A percentile compares a stretch with the other conserved stretches of the same genome.
These are phyloP conservation scores for Trissolcus japonicus DNA, from an alignment of 2,888 invertebrate genomes.

Conservation along the genomic window DNA sequence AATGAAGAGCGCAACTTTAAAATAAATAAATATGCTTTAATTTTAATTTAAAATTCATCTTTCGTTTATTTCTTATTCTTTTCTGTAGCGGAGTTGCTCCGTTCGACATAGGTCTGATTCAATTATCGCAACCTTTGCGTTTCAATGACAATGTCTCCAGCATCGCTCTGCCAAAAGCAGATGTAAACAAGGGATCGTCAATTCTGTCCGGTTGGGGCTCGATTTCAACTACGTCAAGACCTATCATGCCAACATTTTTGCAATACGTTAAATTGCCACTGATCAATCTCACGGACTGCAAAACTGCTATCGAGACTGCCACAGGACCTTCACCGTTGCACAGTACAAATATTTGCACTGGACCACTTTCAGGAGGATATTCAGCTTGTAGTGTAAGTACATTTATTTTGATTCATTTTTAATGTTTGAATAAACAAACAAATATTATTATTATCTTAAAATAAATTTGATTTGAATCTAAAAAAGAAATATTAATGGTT, in stretches of 20 bases:
- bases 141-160: conserved; percentile 70
- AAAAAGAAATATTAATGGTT: too few relatives aligned
- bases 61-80: background rate
- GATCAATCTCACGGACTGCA: conserved; percentile 63
- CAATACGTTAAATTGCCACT: conserved; percentile 68
- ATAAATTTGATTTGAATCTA: too few relatives aligned
- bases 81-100: conserved; percentile 69
- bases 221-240: conserved; percentile 58
- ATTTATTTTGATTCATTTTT: too few relatives aligned
- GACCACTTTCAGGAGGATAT: conserved; percentile 56
- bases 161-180: conserved; percentile 70
- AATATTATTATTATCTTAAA: too few relatives aligned
- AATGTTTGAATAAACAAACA: too few relatives aligned
- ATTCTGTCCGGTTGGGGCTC: conserved; percentile 78
- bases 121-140: conserved; percentile 68
- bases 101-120: conserved; percentile 78
- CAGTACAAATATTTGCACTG: conserved; percentile 65
- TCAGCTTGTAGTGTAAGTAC: conserved; percentile 51
- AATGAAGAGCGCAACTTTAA: background rate
- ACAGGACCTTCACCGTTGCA: conserved; percentile 60
- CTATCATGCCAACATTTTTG: conserved; percentile 65
- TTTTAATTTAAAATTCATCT: background rate
- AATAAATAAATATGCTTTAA: background rate
- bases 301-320: conserved; percentile 57
- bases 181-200: conserved; percentile 65